Base-by-base conservation (phyloP, 2,113 vertebrate genomes). In the Eurystomus gularis region DNA sequence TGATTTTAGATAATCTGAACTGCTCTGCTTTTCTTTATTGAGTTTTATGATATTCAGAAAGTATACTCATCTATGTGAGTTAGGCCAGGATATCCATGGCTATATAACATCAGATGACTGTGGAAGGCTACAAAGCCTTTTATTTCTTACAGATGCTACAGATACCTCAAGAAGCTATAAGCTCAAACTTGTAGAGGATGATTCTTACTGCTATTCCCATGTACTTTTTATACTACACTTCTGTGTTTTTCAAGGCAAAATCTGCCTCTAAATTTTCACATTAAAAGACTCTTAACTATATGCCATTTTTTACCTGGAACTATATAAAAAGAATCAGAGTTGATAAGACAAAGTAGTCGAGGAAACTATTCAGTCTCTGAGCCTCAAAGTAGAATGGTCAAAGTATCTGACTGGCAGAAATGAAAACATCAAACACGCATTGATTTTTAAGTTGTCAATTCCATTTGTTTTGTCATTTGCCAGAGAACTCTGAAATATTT, bases 341-440 rank as follows among this genome's bases (percentile, higher is more conserved):
- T 25, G 20, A 13, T 44, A 82, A 13, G 81, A 80, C 46, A 87
- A 57, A 82, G 7, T 48, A 29, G 19, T 37, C 71, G 77, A 90
- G 82, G 55, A 90, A 88, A 81, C 83, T 46, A 86, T 48, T 89
- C 24, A 31, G 42, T 83, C 57, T 78, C 29, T 69, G 58, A 86
- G 86, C 61, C 57, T 96, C 75, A 82, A 71, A 97, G 91, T 54
- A 82, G 85, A 96, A 95, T 6, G 86, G 64, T 92, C 71, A 92
- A 68, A 96, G 93, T 94, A 90, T 93, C 94, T 87, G 79, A 88
- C 40, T n/a, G 71, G 49, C 93, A 94, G 92, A 97, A 97, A 98
- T 98, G 95, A 98, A 98, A 98, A 96, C 95, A 98, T 98, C 96
- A 98, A 94, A 96, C 79, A 88, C 46, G 69, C 66, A 98, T 95